Evolutionary conservation across 2,113 vertebrate species (phyloP), one percentile per base, ranked within the genome.

Genomic region (Campylorhamphus procurvoides): DNA sequence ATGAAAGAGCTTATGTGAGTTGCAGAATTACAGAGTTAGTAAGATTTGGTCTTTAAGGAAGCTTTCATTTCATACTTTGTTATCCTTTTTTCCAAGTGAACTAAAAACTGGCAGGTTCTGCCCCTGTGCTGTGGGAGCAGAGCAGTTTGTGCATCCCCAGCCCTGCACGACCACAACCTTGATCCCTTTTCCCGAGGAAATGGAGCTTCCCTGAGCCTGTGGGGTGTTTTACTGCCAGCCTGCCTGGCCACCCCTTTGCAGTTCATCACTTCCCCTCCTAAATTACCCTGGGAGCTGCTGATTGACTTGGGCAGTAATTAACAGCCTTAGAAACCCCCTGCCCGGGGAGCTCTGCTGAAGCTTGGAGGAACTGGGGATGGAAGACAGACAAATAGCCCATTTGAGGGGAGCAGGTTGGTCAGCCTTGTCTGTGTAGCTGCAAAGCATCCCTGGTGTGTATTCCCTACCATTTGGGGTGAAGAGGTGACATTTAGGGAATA

Each of bases 241-340:
- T 66, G 50, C 77, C 22, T 6, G 28, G 50, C 29, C 44, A 52
- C 47, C 42, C 9, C 7, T 31, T 35, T 46, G 66, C 49, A 69
- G 66, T 40, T 93, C 25, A 1, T 44, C 91, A 59, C 42, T 50
- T 93, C 85, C 88, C 72, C 78, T 92, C 76, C 88, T 83, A 37
- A 88, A 96, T 93, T 71, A 76, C 46, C 67, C 69, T 62, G 63
- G 88, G 78, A 84, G 64, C 60, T 19, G 52, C 3, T 89, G 88
- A 83, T 74, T 85, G 85, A 69, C 88, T 92, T 73, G 1, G 23
- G 6, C 66, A 44, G 74, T 77, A 90, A 85, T 83, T 56, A 96
- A 60, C 62, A 81, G 24, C 60, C 13, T 75, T 68, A 63, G 49
- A 47, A 50, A 75, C 47, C 42, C 39, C 35, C 0, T 0, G 40